Percentiles rank a stretch among this genome's conserved stretches.
phyloP scores from a whole-genome alignment of 2,113 vertebrate genomes.

The Emydocephalus ijimae region DNA sequence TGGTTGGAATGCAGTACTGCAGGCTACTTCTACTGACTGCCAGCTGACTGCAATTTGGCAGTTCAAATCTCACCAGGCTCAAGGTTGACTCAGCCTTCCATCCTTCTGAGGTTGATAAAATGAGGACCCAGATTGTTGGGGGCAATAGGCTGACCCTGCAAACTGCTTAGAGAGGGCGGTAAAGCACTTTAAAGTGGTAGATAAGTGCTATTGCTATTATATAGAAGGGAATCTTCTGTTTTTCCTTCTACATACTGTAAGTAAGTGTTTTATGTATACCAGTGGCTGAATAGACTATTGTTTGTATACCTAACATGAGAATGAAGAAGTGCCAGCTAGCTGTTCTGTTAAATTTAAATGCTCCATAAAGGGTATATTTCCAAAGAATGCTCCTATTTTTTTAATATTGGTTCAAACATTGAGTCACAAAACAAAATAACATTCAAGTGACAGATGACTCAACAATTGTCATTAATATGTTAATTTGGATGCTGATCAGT shows the following conservation, averaged over 20 bases:
- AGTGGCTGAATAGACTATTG: neutral
- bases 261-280: neutral
- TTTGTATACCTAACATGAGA: neutral
- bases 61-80: no score
- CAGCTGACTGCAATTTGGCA: no score
- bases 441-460: conserved; percentile 24
- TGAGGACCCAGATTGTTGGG: no score
- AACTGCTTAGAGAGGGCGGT: no score
- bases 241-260: neutral
- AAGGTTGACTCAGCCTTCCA: no score
- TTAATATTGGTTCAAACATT: conserved; percentile 7
- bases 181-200: no score
- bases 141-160: no score
- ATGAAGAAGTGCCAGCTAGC: neutral
- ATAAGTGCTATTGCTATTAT: no score
- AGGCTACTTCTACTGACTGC: no score
- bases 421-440: conserved; percentile 27
- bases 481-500: conserved; percentile 22
- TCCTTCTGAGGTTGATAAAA: no score
- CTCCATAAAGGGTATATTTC: neutral
- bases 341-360: neutral
- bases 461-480: conserved; percentile 24
- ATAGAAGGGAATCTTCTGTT: neutral
- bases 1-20: no score
- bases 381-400: neutral